Base-by-base conservation (phyloP, 2,797 vertebrate species). In the Glyptemys insculpta region DNA sequence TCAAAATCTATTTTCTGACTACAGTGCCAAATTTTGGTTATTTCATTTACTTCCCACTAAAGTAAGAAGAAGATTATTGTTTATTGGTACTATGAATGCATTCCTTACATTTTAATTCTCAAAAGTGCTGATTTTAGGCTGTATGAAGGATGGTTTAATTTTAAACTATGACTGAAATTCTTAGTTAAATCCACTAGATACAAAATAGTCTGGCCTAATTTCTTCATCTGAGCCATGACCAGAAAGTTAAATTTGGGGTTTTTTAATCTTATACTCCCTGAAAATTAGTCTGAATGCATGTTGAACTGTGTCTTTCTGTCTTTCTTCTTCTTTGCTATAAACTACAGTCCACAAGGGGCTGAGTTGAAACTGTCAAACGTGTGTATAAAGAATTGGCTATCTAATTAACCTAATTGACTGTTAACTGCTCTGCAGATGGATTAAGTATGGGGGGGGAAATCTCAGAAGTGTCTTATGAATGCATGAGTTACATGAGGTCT, bases 61-160 rank as follows among this genome's bases (percentile, higher is more conserved):
- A 86, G 57, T 3, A 31, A 79, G 49, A 91, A 54, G 74, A 3
- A 65, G 91, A 65, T 56, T 76, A 27, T 37, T 14, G 12, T 81
- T 47, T 89, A 57, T 56, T 15, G 50, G 50, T 34, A 90, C 91
- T 87, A 19, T 3, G 44, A 57, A 12, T 19, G 8, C 4, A 27
- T 72, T 81, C 62, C 52, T 95, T 88, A 18, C 5, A 76, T 85
- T 94, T 53, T 68, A 81, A 79, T 81, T 95, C 52, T 79, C 81
- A 37, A 72, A 94, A 91, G 11, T 79, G 12, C 2, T 65, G 85
- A 49, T 56, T 74, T 50, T 74, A 78, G 50, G 1, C 4, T 56
- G 9, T 52, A 10, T 54, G 91, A 85, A 37, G 0, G 50, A 54
- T 78, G 34, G 12, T 5, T 31, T 79, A 78, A 50, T 52, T 87